phyloP scores from a whole-genome alignment of 2,797 vertebrate genomes.

The Sciaenops ocellatus region DNA sequence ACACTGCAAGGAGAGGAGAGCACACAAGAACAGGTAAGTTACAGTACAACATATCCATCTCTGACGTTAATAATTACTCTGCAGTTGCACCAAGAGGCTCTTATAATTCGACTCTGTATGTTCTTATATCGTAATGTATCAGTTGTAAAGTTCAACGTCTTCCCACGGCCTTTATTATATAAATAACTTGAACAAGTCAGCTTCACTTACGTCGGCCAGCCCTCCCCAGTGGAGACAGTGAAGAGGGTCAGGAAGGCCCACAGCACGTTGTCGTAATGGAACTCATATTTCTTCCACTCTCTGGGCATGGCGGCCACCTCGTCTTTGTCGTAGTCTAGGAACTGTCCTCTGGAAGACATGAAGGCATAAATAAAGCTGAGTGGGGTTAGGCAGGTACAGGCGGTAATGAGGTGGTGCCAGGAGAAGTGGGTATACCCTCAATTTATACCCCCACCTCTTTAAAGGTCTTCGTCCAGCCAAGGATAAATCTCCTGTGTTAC shows the following conservation, averaged over 20 bases:
- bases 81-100: too few relatives aligned
- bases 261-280: conserved; percentile 97
- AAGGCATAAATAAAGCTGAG: conserved; percentile 14
- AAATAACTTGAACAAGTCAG: too few relatives aligned
- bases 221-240: conserved; percentile 97
- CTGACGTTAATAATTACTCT: background rate
- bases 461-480: too few relatives aligned
- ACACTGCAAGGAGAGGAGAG: conserved; percentile 84
- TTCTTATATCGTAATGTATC: background rate
- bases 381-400: background rate
- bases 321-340: conserved; percentile 93
- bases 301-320: conserved; percentile 92
- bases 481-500: too few relatives aligned
- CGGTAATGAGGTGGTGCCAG: too few relatives aligned
- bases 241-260: conserved; percentile 98
- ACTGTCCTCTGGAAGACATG: conserved; percentile 89
- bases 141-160: too few relatives aligned
- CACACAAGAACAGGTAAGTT: conserved; percentile 6
- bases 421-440: too few relatives aligned
- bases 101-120: background rate
- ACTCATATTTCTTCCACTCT: conserved; percentile 97
- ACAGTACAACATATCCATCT: conserved; percentile 5
- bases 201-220: conserved; percentile 95
- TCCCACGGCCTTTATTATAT: too few relatives aligned
- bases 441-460: too few relatives aligned